Evolutionary conservation across 2,113 vertebrate species (phyloP), one percentile per base, ranked within the genome.

Genomic region (Halichoerus grypus): DNA sequence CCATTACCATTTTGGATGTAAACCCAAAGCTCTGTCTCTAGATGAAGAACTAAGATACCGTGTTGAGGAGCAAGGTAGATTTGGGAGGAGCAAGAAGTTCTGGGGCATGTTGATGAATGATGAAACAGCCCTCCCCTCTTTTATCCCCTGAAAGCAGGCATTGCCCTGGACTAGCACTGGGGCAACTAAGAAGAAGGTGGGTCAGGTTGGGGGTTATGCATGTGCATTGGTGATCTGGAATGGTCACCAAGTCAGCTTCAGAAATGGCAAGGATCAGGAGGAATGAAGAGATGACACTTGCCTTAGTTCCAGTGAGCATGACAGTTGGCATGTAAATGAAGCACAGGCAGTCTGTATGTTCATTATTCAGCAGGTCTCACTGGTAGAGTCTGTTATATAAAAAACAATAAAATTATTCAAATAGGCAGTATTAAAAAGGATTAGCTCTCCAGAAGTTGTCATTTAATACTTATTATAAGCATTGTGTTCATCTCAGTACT

Each of bases 391-490:
- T 42, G 5, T 69, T 93, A 74, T 55, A 14, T 33, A 65, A 53
- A 92, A 97, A 89, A 33, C 12, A 94, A 39, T 39, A 63, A 80
- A 94, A 51, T 71, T 39, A 67, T 79, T 51, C 33, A 87, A 53
- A 92, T 59, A 89, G 24, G 22, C 18, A 69, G 18, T 26, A 65
- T 83, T 77, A 83, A 36, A 93, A 86, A 79, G 8, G 8, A 93
- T 93, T 79, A 57, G 39, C 10, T 82, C 19, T 92, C 61, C 10
- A 59, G 18, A 61, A 22, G 13, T 69, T 88, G 10, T 22, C 36
- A 71, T 71, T 93, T 80, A 95, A 36, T 95, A 65, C 63, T 57
- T 94, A 55, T 10, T 21, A 59, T 65, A 63, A 61, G 18, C 63
- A n/a, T 22, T 74, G 3, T 69, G 26, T 88, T 91, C 26, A 51